These are phyloP conservation scores for Caenorhabditis sp. DNA, from an alignment of 2,888 invertebrate species.

Conservation along the genomic window DNA sequence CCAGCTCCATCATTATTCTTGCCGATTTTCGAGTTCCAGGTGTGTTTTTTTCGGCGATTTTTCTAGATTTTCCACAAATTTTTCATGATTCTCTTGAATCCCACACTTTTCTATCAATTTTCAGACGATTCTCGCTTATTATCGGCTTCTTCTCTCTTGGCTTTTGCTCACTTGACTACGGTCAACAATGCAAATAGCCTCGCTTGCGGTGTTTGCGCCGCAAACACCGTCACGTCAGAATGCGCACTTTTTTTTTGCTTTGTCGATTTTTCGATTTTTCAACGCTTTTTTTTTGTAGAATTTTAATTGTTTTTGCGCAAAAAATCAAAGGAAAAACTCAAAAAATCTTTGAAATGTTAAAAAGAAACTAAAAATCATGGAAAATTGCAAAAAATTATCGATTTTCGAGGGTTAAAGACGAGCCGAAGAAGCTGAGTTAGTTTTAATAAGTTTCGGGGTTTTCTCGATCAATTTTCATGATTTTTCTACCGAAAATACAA, in stretches of 20 bases:
- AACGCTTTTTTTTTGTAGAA: not conserved
- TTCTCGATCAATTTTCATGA: not conserved
- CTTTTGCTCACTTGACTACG: not conserved
- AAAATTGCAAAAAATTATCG: not conserved
- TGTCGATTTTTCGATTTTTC: slow-evolving; percentile 5
- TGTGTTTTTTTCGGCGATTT: too few species aligned
- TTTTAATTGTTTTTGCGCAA: not conserved
- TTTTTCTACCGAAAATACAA: too few species aligned
- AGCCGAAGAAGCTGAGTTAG: not conserved
- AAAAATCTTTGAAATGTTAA: not conserved
- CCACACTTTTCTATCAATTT: not conserved
- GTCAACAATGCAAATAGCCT: slow-evolving; percentile 3
- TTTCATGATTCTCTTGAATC: not conserved
- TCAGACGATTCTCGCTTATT: not conserved
- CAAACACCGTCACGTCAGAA: slow-evolving; percentile 32
- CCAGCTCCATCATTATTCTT: too few species aligned
- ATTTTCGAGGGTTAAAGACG: not conserved
- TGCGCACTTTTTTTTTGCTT: not conserved
- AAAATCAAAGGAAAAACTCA: not conserved
- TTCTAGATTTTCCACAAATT: too few species aligned
- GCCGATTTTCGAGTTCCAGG: too few species aligned
- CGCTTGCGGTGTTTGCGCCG: not conserved
- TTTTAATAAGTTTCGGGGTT: not conserved
- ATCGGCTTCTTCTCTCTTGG: not conserved
- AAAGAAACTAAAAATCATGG: not conserved